These are phyloP conservation scores for Xiphydria camelus DNA, from an alignment of 2,888 invertebrate species.

Conservation along the genomic window DNA sequence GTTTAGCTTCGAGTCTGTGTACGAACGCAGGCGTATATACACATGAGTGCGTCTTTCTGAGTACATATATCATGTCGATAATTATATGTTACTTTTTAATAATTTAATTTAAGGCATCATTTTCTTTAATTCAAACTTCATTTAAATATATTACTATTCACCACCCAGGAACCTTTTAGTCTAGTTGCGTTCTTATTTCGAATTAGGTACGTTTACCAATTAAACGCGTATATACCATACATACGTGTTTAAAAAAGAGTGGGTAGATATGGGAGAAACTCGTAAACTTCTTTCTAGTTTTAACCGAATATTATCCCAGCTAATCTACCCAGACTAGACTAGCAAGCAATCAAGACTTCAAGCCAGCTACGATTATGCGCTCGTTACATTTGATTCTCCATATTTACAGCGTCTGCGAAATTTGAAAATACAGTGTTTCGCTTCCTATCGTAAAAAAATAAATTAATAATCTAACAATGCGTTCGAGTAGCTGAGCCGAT, in stretches of 20 bases:
- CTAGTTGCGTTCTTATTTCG: not conserved
- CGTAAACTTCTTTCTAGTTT: not conserved
- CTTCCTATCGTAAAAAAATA: slow-evolving; percentile 1
- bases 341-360: slow-evolving; percentile 44
- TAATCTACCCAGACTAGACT: slow-evolving; percentile 48
- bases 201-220: not conserved
- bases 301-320: too few relatives aligned
- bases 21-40: not conserved
- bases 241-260: not conserved
- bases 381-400: not conserved
- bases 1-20: not conserved
- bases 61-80: not conserved
- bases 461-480: not conserved
- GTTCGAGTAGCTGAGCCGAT: not conserved
- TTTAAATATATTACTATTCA: slow-evolving; percentile 28
- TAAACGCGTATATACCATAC: not conserved
- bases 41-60: not conserved
- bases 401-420: not conserved
- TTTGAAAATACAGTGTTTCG: not conserved
- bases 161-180: slow-evolving; percentile 17
- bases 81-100: slow-evolving; percentile 27
- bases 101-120: slow-evolving; percentile 53
- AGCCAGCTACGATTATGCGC: slow-evolving; percentile 24
- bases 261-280: not conserved
- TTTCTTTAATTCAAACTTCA: slow-evolving; percentile 34